A percentile compares a stretch with the other conserved stretches of the same genome.
phyloP scores from a whole-genome alignment of 2,888 invertebrate genomes.

The Matsumyia berberina region DNA sequence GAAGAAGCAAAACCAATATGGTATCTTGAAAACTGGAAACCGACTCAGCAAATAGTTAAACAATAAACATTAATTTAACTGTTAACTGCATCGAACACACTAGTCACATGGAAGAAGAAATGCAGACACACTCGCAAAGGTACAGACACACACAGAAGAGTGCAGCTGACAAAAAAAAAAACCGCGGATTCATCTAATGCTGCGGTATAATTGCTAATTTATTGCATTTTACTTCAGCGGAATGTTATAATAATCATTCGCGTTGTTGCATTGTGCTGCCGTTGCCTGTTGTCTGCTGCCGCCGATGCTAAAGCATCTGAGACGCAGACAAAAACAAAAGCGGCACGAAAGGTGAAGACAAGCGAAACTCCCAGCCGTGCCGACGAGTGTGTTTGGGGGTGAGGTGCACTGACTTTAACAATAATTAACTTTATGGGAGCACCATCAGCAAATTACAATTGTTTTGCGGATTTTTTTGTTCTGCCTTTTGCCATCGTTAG shows the following conservation, averaged over 20 bases:
- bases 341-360: constrained; percentile 67
- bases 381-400: constrained; percentile 55
- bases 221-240: constrained; percentile 74
- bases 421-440: constrained; percentile 76
- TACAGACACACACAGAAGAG: constrained; percentile 10
- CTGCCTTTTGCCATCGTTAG: background rate
- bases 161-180: constrained; percentile 48
- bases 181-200: constrained; percentile 68
- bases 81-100: constrained; percentile 72
- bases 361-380: constrained; percentile 49
- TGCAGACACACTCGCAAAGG: constrained; percentile 26
- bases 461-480: constrained; percentile 36
- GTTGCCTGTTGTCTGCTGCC: constrained; percentile 18
- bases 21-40: constrained; percentile 61
- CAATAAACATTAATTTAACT: constrained; percentile 75
- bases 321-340: constrained; percentile 45
- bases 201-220: constrained; percentile 75
- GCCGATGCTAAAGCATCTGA: constrained; percentile 5
- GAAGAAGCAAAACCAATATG: constrained; percentile 49
- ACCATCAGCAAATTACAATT: constrained; percentile 72
- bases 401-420: constrained; percentile 74
- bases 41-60: constrained; percentile 68
- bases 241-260: constrained; percentile 74
- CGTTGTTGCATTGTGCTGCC: constrained; percentile 49
- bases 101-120: constrained; percentile 54